Evolutionary conservation across 2,888 invertebrate genomes (phyloP).

Genomic region (Tolmerus cingulatus): DNA sequence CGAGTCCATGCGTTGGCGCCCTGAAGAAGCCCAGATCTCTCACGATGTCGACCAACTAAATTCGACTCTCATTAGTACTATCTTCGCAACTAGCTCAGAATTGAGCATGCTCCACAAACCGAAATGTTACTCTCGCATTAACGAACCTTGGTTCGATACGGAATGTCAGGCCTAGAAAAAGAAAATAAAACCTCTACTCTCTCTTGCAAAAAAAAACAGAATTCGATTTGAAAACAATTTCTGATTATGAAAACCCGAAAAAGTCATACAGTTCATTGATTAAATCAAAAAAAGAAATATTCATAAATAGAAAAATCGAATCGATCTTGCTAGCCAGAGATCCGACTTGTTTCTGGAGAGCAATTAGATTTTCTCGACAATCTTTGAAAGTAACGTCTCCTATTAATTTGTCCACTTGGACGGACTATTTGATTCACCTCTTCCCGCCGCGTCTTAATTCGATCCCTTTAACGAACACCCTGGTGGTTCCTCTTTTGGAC

Average conservation of each 20-base stretch:
- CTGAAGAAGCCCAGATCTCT: not conserved
- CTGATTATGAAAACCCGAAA: too few species aligned
- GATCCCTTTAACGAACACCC: not conserved
- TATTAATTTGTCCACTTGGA: not conserved
- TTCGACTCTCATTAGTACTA: not conserved
- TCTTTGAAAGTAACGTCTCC: not conserved
- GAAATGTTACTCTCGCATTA: not conserved
- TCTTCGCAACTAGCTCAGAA: not conserved
- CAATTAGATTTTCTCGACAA: not conserved
- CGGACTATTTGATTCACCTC: not conserved
- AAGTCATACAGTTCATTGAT: too few species aligned
- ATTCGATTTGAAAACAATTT: too few species aligned
- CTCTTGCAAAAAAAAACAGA: too few species aligned
- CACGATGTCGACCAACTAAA: not conserved
- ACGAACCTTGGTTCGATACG: not conserved
- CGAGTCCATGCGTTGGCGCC: not conserved
- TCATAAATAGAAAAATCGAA: too few species aligned
- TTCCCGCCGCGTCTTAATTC: not conserved
- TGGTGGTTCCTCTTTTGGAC: not conserved
- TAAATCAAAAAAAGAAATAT: too few species aligned
- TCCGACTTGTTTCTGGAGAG: not conserved
- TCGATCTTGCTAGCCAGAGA: too few species aligned
- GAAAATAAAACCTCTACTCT: not conserved
- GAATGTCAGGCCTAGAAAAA: not conserved
- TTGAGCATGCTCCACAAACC: not conserved